Evolutionary conservation across 2,113 vertebrate genomes (phyloP).

Genomic region (Tricholaema leucomelas): DNA sequence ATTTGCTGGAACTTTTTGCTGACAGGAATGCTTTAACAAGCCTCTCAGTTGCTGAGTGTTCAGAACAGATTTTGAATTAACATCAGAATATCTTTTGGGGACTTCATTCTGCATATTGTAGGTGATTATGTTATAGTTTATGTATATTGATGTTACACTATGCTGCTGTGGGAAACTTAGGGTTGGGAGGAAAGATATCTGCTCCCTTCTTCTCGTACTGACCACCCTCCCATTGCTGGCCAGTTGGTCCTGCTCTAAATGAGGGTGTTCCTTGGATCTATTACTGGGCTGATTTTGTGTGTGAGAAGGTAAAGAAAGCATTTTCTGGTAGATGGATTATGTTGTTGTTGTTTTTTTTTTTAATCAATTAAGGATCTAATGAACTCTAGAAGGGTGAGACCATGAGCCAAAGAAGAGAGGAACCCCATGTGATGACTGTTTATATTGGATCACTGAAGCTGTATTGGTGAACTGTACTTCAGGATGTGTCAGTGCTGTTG

Average conservation of each 20-base stretch:
- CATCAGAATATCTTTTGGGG: neutral
- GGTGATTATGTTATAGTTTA: neutral
- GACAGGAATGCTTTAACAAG: neutral
- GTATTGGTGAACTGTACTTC: neutral
- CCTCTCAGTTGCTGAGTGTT: neutral
- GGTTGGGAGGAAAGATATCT: neutral
- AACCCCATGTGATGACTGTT: neutral
- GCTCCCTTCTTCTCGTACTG: neutral
- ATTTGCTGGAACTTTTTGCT: neutral
- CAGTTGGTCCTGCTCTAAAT: neutral
- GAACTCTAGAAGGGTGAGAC: neutral
- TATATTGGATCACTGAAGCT: neutral
- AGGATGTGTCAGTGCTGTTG: neutral
- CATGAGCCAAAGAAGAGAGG: neutral
- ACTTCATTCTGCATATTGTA: neutral
- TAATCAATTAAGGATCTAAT: neutral
- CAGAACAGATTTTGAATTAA: neutral
- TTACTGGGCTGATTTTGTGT: neutral
- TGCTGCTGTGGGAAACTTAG: neutral
- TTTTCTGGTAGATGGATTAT: neutral
- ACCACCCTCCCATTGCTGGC: neutral
- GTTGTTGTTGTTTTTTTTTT: neutral
- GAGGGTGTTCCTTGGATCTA: neutral
- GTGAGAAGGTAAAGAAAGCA: neutral
- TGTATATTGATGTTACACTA: neutral